Base-by-base conservation (phyloP, 2,113 vertebrate genomes). In the Drymodes brunneopygia region DNA sequence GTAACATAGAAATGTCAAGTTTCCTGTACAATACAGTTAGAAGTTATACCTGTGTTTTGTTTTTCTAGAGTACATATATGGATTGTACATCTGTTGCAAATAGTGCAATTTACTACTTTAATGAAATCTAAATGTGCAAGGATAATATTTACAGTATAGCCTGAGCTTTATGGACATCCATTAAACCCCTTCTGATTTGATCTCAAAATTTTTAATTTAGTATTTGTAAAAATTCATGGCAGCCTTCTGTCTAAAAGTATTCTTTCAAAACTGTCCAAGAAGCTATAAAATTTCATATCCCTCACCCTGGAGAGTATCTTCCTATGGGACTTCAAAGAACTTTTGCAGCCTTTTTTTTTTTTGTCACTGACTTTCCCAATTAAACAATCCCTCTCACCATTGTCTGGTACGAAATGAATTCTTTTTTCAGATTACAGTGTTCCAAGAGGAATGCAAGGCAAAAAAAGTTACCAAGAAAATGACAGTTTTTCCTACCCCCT, bases 11-110 rank as follows among this genome's bases (percentile, higher is more conserved):
- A 31, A 38, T 28, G 53, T 15, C 11, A 57, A 53, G 4, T 48
- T 50, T 72, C 31, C 35, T 73, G 9, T 27, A 33, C 8, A 44
- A 60, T 40, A 15, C 7, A 70, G 2, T 36, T 56, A 42, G 11
- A 54, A n/a, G 4, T 23, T 50, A 12, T 5, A 60, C 1, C 24
- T 21, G 14, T 33, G 2, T 11, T 60, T 69, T 5, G 0, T 64
- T 73, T 93, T 64, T 29, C 75, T 73, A 23, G 8, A 17, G 10
- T 36, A 19, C 4, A n/a, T 21, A 6, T 28, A 56, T 29, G 44
- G 15, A 9, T 28, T 62, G 4, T 13, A 35, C 17, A 11, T 67
- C 38, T 72, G 31, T 15, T 75, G 12, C 14, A 75, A 80, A 57
- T 25, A 51, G 7, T 45, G 15, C 62, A 36, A 33, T 72, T 40